A percentile compares a stretch with the other conserved stretches of the same genome.
These are phyloP conservation scores for Suricata suricatta DNA, from an alignment of 2,113 vertebrate species.

Conservation along the genomic window DNA sequence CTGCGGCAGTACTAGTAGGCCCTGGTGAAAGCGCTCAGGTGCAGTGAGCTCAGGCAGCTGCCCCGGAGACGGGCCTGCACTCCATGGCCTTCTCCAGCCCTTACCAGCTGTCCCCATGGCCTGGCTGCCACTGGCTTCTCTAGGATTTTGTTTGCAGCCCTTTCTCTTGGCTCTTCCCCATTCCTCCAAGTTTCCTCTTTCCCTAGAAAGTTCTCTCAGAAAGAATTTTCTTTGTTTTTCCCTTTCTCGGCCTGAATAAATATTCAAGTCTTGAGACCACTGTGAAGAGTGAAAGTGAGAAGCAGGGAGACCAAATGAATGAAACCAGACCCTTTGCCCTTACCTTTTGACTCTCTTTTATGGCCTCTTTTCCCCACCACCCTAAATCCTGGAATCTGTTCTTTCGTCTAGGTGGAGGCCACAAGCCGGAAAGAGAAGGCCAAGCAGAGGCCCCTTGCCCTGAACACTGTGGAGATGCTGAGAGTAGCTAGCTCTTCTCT, in stretches of 20 bases:
- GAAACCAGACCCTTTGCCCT: background rate
- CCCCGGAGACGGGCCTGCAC: rapidly evolving
- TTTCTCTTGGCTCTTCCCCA: background rate
- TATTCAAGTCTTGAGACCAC: background rate
- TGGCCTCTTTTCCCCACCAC: background rate
- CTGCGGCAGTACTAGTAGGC: background rate
- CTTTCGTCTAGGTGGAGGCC: constrained; percentile 90
- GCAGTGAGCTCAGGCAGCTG: background rate
- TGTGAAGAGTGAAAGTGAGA: background rate
- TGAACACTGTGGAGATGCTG: constrained; percentile 99
- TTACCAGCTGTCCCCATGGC: rapidly evolving
- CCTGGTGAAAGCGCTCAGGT: too few relatives aligned
- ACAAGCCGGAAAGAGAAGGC: constrained; percentile 97
- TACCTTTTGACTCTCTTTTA: rapidly evolving
- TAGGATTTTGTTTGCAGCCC: background rate
- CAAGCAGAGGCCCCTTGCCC: constrained; percentile 95
- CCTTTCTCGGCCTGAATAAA: background rate
- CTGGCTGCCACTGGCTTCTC: background rate
- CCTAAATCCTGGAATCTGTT: background rate
- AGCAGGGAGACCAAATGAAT: background rate
- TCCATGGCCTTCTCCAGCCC: rapidly evolving
- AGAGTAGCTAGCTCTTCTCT: constrained; percentile 95
- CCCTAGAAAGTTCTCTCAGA: background rate
- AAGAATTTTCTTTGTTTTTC: background rate
- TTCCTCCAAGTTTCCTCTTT: background rate